Percentiles rank a stretch among this genome's conserved stretches.
These are phyloP conservation scores for Virgularia gustaviana DNA, from an alignment of 92 coral and sea anemone genomes.

Conservation along the genomic window DNA sequence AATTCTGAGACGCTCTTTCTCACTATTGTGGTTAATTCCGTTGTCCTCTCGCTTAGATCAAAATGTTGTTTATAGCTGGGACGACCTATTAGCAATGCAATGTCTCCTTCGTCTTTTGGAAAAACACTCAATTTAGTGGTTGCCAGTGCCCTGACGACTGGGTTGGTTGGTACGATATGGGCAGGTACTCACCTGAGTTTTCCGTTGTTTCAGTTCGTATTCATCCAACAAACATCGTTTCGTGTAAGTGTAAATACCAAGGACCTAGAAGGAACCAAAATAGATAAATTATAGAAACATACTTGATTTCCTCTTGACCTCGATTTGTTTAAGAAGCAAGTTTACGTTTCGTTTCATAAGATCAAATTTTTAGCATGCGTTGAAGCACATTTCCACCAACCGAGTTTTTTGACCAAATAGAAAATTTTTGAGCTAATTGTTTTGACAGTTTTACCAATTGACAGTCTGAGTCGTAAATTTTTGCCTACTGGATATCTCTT, in stretches of 20 bases:
- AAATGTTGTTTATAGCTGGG: too few species aligned
- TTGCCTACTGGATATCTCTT: background rate
- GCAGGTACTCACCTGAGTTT: slow-evolving; percentile 70
- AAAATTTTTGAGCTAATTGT: too few species aligned
- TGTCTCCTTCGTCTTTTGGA: too few species aligned
- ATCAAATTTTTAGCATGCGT: background rate
- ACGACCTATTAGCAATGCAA: too few species aligned
- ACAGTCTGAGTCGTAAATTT: background rate
- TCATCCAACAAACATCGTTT: slow-evolving; percentile 89
- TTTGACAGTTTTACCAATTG: too few species aligned
- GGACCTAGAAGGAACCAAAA: slow-evolving; percentile 63
- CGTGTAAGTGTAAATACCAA: slow-evolving; percentile 94
- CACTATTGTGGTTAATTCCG: too few species aligned
- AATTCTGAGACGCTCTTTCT: too few species aligned
- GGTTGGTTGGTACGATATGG: too few species aligned
- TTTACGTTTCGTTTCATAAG: background rate
- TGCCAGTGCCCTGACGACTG: too few species aligned
- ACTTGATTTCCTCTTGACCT: background rate
- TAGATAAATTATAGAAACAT: background rate
- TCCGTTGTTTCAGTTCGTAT: slow-evolving; percentile 85
- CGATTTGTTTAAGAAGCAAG: background rate
- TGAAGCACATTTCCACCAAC: background rate
- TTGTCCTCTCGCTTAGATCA: too few species aligned
- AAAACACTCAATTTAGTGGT: too few species aligned
- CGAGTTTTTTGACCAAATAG: too few species aligned